Base-by-base conservation (phyloP, 2,113 vertebrate species). In the Anser brachyrhynchus region DNA sequence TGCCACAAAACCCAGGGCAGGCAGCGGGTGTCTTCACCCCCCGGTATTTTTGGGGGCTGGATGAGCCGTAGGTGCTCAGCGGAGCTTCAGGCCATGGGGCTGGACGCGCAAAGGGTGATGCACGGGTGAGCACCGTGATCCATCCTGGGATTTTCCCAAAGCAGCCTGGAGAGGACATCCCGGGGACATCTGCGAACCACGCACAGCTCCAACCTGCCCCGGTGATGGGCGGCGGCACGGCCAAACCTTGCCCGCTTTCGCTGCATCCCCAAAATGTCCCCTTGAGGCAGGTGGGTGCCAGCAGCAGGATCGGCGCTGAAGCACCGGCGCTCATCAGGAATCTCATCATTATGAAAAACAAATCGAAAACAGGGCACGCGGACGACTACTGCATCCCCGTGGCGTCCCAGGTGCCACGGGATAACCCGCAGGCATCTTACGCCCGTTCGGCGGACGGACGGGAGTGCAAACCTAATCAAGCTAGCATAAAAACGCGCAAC, bases 31-130 rank as follows among this genome's bases (percentile, higher is more conserved):
- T 66, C 52, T 44, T 54, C 81, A 44, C 43, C 66, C 11, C 52
- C 52, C 22, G 17, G 0, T 0, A 0, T 17, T 58, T 51, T 44
- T 1, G 0, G 49, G 70, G 13, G 4, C 19, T 16, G 10, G 3
- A 26, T 0, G 12, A 57, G 29, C 58, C 26, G 0, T 3, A 49
- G 49, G 6, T 4, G 5, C 33, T 29, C 71, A 39, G 28, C 2
- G 1, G 15, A 39, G 33, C 66, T 57, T 43, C 21, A 28, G 54
- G 39, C 29, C 67, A 31, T 1, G 1, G 54, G 46, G 49, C 29
- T 3, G 0, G 25, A 29, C 13, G 11, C 3, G 0, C 41, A 1
- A 16, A n/a, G 29, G 19, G 13, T 13, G 46, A n/a, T 6, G 11
- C 7, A 13, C 37, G 37, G 51, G n/a, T 0, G 0, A 46, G 61